Base-by-base conservation (phyloP, 2,888 invertebrate species). In the Molorchus minor region DNA sequence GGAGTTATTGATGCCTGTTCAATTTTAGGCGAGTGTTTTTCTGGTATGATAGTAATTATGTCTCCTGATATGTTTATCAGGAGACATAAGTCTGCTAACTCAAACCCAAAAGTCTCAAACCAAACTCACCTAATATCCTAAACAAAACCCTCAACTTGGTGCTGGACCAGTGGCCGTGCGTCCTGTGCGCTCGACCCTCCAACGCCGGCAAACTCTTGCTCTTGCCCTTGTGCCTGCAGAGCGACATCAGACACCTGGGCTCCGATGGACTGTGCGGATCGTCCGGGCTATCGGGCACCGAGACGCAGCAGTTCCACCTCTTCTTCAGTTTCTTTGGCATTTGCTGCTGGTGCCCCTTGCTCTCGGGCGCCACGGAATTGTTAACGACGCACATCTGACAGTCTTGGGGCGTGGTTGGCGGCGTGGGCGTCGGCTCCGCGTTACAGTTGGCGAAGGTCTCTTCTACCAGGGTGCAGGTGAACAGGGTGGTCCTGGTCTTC, bases 291-390 rank as follows among this genome's bases (percentile, higher is more conserved):
- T 86, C 85, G 0, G 85, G 85, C 5, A 84, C 84, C 25, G 82
- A 83, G 38, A 84, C 79, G 68, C 86, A 86, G 68, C 86, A 86
- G 69, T 85, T 86, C 86, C 85, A 86, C 79, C 83, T 84, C 68
- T 82, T 81, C 30, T 81, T 78, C 46, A 76, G 63, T 63, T 78
- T 79, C 41, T 75, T 76, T 49, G 65, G 71, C n/a, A n/a, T n/a
- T n/a, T n/a, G n/a, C n/a, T n/a, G n/a, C 45, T 52, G 68, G 33
- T 43, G 60, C 40, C 46, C 59, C 53, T 65, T 68, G 2, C 58
- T 47, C 49, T 76, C 77, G 3, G 71, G 71, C 16, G 67, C 70
- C 19, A 80, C 76, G 13, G 74, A 64, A 62, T 78, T 79, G 45
- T 65, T 71, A 25, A 72, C 62, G 10, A 78, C 68, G 55, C 80